Evolutionary conservation across 2,113 vertebrate species (phyloP), one percentile per base, ranked within the genome.

Genomic region (Carollia perspicillata): DNA sequence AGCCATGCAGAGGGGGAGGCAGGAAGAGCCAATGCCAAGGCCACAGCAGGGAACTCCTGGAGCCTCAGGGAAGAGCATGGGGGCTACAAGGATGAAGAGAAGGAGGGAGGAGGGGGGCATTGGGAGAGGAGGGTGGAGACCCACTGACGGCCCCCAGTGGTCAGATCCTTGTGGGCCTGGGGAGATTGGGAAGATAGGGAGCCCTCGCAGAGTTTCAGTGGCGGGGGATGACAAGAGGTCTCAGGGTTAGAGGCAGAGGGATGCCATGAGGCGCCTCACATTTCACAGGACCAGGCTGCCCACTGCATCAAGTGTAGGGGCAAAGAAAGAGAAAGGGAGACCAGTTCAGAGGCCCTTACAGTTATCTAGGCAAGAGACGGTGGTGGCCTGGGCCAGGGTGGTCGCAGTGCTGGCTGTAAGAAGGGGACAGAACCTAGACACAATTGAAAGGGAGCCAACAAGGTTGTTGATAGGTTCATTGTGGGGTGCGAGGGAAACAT

Each of bases 271-370:
- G 49, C 18, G 28, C 53, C 40, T 58, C 40, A 4, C 3, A 28
- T 22, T 74, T n/a, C 23, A 35, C 17, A 55, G 42, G 53, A n/a
- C 74, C 23, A 17, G 16, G 16, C 74, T 66, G 37, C 53, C 8
- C 23, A 30, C 33, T 44, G 17, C 1, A 0, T 53, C 0, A 0
- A 51, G 72, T 4, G 23, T 30, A 6, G 17, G 16, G 22, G 6
- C 49, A 69, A 84, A 77, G 42, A 16, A 69, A 42, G 37, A 6
- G 30, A 30, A 13, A 23, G 51, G 12, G 58, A 44, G 22, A 35
- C 35, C 72, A 10, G 44, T 66, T 8, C 6, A 14, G 28, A 26
- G 33, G n/a, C 11, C 8, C n/a, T 35, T 20, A 10, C 2, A 0
- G 9, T 26, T 51, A 20, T 20, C 75, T 8, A 2, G 20, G 47